A percentile compares a stretch with the other conserved stretches of the same genome.
Evolutionary conservation across 1,140 invertebrate species (phyloP).

Genomic region (Cherax destructor): DNA sequence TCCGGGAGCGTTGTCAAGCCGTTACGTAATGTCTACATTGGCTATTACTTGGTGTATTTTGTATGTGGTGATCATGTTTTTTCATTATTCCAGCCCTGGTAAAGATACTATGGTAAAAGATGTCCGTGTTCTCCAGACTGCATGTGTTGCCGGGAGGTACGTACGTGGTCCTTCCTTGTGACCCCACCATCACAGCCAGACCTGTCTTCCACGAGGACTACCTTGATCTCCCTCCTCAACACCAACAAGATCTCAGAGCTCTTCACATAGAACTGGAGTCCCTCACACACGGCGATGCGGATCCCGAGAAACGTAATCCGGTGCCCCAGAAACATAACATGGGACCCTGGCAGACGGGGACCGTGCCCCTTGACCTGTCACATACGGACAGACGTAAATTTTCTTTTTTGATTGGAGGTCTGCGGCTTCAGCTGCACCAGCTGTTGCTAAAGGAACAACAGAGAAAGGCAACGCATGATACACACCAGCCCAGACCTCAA

Average conservation of each 20-base stretch:
- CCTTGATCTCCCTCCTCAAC: neutral
- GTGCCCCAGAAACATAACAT: neutral
- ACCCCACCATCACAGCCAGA: slow-evolving; percentile 34
- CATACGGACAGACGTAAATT: neutral
- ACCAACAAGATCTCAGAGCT: neutral
- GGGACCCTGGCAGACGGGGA: neutral
- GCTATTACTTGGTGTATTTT: too few relatives aligned
- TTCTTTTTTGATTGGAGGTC: neutral
- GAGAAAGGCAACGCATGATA: neutral
- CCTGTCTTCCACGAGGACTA: slow-evolving; percentile 5
- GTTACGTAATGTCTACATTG: too few relatives aligned
- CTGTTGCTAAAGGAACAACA: neutral
- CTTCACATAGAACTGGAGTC: neutral
- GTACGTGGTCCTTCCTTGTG: slow-evolving; percentile 49
- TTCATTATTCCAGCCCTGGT: too few relatives aligned
- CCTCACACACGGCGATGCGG: neutral
- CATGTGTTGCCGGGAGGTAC: slow-evolving; percentile 40
- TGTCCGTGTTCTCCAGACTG: neutral
- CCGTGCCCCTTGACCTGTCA: neutral
- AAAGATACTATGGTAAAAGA: too few relatives aligned
- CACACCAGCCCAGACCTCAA: neutral
- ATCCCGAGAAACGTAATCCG: neutral
- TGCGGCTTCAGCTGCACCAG: neutral
- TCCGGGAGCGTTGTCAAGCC: too few relatives aligned
- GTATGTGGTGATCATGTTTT: too few relatives aligned